Base-by-base conservation (phyloP, 2,888 invertebrate genomes). In the Eupithecia centaureata region DNA sequence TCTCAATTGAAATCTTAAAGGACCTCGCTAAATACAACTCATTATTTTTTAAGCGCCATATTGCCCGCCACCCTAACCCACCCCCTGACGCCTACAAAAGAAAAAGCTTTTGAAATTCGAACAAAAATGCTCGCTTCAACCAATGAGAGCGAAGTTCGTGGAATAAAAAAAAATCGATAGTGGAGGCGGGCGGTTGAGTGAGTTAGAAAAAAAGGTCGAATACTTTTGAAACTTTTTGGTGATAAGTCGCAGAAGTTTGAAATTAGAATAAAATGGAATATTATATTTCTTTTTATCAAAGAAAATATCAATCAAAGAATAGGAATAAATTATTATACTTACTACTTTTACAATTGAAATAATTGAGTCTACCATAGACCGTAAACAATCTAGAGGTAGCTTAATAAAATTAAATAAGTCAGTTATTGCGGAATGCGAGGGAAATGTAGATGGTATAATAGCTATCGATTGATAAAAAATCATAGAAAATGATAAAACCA, bases 91-190 rank as follows among this genome's bases (percentile, higher is more conserved):
- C 90, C 91, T 86, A 88, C 88, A 79, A 82, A 82, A 89, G 88
- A 92, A 92, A 92, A 91, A 91, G 83, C 90, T 89, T 89, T 88
- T 86, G 88, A 89, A 90, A 86, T 86, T 79, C 77, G 85, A 86
- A 92, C 91, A 91, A 92, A 92, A 91, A 91, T 90, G 77, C 78
- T 79, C 77, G 79, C 75, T 75, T 79, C 85, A 79, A 79, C 91
- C 91, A 91, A 90, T 88, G 81, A 84, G 82, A 80, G 82, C 75
- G 74, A 76, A 65, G 79, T 76, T 74, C 78, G 70, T 68, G 72
- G 81, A 82, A 82, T 84, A 87, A 90, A 91, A 90, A 89, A 79
- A 42, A 86, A 91, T 91, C 90, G 82, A 90, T 90, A 83, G 74
- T 70, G 84, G 76, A 81, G 78, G 80, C 75, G 78, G 75, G 74